Conservation (phyloP, 92 coral and sea anemone species). For the Palythoa heliodiscus region DNA sequence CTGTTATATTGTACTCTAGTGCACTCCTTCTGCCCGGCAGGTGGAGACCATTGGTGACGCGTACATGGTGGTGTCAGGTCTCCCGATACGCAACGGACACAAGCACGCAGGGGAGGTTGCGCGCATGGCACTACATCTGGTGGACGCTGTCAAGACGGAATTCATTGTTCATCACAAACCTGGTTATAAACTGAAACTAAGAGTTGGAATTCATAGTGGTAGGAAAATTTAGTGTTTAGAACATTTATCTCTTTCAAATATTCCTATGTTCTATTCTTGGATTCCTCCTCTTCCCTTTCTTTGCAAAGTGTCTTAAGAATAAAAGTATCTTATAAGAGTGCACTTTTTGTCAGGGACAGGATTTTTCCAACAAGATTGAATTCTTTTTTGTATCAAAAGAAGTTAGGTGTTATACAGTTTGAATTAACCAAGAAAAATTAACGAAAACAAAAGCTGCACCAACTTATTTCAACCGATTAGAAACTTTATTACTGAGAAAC, state of each 20-base stretch:
- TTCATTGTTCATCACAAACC: conserved; percentile 87
- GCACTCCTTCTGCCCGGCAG: conserved; percentile 99
- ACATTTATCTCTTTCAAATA: background rate
- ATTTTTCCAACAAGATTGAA: no score
- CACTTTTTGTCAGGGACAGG: no score
- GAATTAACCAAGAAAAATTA: no score
- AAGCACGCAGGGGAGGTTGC: conserved; percentile 95
- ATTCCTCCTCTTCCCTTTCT: no score
- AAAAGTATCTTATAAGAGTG: no score
- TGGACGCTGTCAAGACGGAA: conserved; percentile 92
- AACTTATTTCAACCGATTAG: no score
- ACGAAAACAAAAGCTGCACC: no score
- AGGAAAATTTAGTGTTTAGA: conserved; percentile 20
- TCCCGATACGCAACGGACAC: conserved; percentile 91
- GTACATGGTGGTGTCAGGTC: conserved; percentile 99
- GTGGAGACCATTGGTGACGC: conserved; percentile 99
- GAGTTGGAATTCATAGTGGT: conserved; percentile 98
- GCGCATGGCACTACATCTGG: conserved; percentile 90
- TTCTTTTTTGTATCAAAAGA: no score
- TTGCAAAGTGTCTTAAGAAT: no score
- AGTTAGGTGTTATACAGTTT: no score
- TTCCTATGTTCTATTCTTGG: background rate
- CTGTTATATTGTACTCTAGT: conserved; percentile 95
- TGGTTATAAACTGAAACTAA: conserved; percentile 77
- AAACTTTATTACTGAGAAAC: no score